Base-by-base conservation (phyloP, 2,113 vertebrate species). In the Solea senegalensis region DNA sequence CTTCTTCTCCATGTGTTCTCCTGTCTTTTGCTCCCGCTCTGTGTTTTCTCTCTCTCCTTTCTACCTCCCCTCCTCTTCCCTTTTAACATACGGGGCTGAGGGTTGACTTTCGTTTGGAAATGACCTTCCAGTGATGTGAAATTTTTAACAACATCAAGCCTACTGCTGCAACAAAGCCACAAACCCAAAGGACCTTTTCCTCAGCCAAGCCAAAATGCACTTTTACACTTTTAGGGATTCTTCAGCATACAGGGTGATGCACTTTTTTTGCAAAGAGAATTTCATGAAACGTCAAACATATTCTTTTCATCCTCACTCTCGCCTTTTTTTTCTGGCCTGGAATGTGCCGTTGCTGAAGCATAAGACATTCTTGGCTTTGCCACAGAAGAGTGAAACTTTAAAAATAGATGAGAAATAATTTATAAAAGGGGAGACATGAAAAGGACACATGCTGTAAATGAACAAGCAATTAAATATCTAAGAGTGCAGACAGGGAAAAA, bases 51-150 rank as follows among this genome's bases (percentile, higher is more conserved):
- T 76, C 70, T 62, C 48, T 72, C 76, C 65, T 66, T 11, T 61
- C 67, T 76, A 51, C 21, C 48, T 59, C 49, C 55, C 40, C 56
- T 62, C 40, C 56, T 62, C 44, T 59, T 49, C 54, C 55, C 69
- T 52, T 81, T 76, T 61, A 67, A 66, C 64, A 49, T 41, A 74
- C 64, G 54, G 45, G 54, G 48, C 62, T 64, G 61, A 34, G 59
- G 70, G 71, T 72, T 88, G 81, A 84, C 79, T 85, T 84, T 85
- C 28, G 6, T 66, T 79, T 76, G 65, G 62, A 79, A 79, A 59
- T 89, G 84, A 90, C 88, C 87, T 89, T 89, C 72, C 68, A 80
- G 65, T 76, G 65, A 74, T 80, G 65, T 86, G 65, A 84, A 90
- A 80, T 85, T 90, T 86, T 81, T 79, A 88, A 83, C 69, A 85